These are phyloP conservation scores for Herpetotheres cachinnans DNA, from an alignment of 2,113 vertebrate genomes.

Conservation along the genomic window DNA sequence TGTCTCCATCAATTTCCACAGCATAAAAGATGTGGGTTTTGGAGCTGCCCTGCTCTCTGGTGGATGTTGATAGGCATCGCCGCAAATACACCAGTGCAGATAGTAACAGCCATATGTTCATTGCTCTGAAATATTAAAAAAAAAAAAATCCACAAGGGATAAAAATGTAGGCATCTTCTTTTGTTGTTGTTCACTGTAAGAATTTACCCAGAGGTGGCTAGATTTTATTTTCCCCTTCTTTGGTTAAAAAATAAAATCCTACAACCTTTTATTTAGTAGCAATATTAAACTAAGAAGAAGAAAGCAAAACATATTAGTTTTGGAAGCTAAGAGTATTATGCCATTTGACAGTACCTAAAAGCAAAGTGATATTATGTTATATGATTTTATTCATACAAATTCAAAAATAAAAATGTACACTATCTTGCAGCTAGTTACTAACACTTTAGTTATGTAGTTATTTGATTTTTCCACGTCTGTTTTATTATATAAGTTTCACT, in stretches of 20 bases:
- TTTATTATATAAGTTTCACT: neutral
- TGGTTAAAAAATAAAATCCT: neutral
- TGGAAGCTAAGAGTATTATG: neutral
- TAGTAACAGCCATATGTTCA: conserved; percentile 48
- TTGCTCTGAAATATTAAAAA: conserved; percentile 60
- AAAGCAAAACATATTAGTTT: neutral
- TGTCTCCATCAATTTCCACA: conserved; percentile 82
- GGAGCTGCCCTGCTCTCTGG: conserved; percentile 92
- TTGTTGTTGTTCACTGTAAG: neutral
- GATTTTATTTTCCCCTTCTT: neutral
- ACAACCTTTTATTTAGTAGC: neutral
- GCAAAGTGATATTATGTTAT: neutral
- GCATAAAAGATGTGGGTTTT: conserved; percentile 79
- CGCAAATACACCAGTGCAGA: conserved; percentile 62
- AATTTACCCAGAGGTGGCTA: neutral
- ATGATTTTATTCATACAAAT: neutral
- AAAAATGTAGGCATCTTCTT: conserved; percentile 5
- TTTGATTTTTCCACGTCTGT: neutral
- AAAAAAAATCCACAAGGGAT: conserved; percentile 52
- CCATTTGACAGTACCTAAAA: neutral
- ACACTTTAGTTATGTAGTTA: neutral
- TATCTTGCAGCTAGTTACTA: neutral
- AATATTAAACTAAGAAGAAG: neutral
- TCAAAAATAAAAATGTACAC: neutral
- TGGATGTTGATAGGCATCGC: conserved; percentile 84